Evolutionary conservation across 2,113 vertebrate genomes (phyloP), one percentile per base, ranked within the genome.

Genomic region (Galemys pyrenaicus): DNA sequence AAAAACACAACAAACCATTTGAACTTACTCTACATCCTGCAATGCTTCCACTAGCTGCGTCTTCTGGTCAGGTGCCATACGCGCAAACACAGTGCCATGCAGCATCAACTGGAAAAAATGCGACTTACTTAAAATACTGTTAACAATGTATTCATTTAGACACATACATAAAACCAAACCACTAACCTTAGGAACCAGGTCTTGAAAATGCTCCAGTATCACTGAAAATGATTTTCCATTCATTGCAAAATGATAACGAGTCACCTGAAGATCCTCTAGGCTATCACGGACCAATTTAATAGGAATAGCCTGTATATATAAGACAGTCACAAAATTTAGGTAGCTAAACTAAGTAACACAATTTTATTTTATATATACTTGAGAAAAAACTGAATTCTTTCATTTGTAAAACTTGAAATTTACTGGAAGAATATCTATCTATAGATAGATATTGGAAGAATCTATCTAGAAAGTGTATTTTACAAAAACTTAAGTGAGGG

Each of bases 21-120:
- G 85, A 95, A 99, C 99, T 98, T 93, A 99, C 99, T 99, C 99
- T 5, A 99, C 99, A 22, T 98, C 99, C 97, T 99, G 99, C 88
- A 99, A 97, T 2, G 99, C 98, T 97, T 99, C 99, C 94, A 99
- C 98, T 94, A 99, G 95, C 89, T 99, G 99, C 3, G 99, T 99
- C 97, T 99, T 99, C 98, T 99, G 99, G 96, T 99, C 99, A 0
- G 99, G 99, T 0, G 99, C 99, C 99, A 99, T 99, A 93, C 99
- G 98, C 87, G 99, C 99, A 98, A 99, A 99, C 88, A 99, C 99
- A 0, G 99, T 99, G 80, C 99, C 99, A 4, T 98, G 99, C 37
- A 99, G 98, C 93, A 99, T 99, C 51, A 99, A 97, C 99, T 99
- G 95, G 9, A 88, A 98, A 97, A 94, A 58, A 97, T 35, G 49